Base-by-base conservation (phyloP, 2,888 invertebrate species). In the Prosopocoilus inquinatus region DNA sequence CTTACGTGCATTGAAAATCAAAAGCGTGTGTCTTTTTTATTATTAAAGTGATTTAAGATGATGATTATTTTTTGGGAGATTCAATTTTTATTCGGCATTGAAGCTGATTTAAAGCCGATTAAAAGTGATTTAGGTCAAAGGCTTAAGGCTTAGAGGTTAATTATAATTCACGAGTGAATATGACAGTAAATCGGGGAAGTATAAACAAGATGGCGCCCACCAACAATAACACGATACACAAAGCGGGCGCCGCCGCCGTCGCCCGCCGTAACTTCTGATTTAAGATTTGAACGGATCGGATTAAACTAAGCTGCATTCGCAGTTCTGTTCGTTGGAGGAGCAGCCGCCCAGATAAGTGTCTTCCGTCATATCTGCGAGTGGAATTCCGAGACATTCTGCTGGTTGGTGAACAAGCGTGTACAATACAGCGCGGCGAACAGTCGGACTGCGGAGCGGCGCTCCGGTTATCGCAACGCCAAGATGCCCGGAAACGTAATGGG, bases 231-330 rank as follows among this genome's bases (percentile, higher is more conserved):
- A 70, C 69, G 70, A 69, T 28, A 68, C 69, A 70, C 69, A 70
- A 69, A 68, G 65, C 9, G 12, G 41, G 9, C 46, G 53, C 11
- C 38, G 46, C 38, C 13, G 20, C 32, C 16, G 66, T 70, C 47
- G 67, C n/a, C n/a, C 67, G 62, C 65, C 72, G 72, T 73, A 73
- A 73, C 70, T 73, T 71, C 69, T 70, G 73, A 71, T 73, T 73
- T 73, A 71, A 71, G 73, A 73, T 73, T 74, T 73, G 67, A 67
- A 67, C 64, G 68, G 67, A 71, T 71, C 70, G 73, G 73, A 73
- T 74, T 74, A 73, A 64, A 60, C 59, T 70, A 67, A 70, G 70
- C 70, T 66, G 67, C 66, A 69, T 70, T 69, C 67, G 64, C 65
- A 63, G 64, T 64, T 55, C 67, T 64, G 66, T 69, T 41, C 41